These are phyloP conservation scores for Belgica antarctica DNA, from an alignment of 2,888 invertebrate species.

Conservation along the genomic window DNA sequence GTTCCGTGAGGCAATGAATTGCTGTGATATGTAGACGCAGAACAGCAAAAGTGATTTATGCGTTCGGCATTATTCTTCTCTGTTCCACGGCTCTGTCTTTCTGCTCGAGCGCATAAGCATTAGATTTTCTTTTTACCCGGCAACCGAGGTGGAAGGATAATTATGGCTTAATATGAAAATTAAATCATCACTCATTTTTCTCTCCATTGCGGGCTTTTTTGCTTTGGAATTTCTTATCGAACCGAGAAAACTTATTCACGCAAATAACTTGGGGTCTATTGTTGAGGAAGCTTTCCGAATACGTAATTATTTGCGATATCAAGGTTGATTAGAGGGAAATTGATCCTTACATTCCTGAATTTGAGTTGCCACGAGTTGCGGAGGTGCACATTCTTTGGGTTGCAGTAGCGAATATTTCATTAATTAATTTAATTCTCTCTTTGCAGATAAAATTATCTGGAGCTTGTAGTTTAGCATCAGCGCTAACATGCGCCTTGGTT, in stretches of 20 bases:
- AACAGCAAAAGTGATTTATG: not conserved
- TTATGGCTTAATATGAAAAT: conserved; percentile 39
- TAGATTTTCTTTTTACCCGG: too few relatives aligned
- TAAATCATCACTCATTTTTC: conserved; percentile 40
- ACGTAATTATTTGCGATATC: not conserved
- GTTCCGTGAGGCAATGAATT: not conserved
- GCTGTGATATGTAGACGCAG: not conserved
- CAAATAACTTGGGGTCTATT: not conserved
- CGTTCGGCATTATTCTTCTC: conserved; percentile 20
- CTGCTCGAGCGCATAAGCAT: too few relatives aligned
- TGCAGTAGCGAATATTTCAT: conserved; percentile 8
- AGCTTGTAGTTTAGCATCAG: conserved; percentile 81
- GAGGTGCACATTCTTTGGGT: too few relatives aligned
- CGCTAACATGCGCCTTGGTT: conserved; percentile 81
- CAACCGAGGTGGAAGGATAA: conserved; percentile 33
- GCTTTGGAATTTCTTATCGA: not conserved
- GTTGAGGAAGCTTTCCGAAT: not conserved
- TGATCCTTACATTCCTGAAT: too few relatives aligned
- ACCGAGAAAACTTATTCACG: not conserved
- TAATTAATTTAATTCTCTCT: conserved; percentile 7
- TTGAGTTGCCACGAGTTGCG: too few relatives aligned
- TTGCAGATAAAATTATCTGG: conserved; percentile 84
- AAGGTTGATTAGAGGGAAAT: too few relatives aligned
- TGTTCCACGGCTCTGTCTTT: not conserved
- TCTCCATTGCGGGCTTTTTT: not conserved